phyloP scores from a whole-genome alignment of 1,140 invertebrate genomes.

The Marisa cornuarietis region DNA sequence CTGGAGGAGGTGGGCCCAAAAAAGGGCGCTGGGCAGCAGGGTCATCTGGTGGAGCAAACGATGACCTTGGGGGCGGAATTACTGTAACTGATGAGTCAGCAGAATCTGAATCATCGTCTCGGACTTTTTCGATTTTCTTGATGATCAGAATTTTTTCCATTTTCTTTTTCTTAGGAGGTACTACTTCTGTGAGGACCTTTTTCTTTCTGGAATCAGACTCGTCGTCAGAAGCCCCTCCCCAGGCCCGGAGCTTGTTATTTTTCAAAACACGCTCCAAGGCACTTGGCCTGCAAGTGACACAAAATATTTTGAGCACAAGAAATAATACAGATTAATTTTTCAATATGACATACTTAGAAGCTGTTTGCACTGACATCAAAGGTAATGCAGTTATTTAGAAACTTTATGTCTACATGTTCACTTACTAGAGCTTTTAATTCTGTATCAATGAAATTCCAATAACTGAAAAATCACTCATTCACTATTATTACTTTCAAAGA shows the following conservation, averaged over 20 bases:
- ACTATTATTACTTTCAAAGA: too few relatives aligned
- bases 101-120: slow-evolving; percentile 9
- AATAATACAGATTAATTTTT: too few relatives aligned
- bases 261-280: slow-evolving; percentile 17
- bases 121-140: background rate
- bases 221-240: slow-evolving; percentile 15
- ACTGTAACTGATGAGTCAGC: slow-evolving; percentile 18
- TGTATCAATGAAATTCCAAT: too few relatives aligned
- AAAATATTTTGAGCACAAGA: too few relatives aligned
- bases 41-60: slow-evolving; percentile 22
- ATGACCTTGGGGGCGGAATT: slow-evolving; percentile 16
- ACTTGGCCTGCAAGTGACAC: background rate
- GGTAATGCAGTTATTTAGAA: too few relatives aligned
- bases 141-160: slow-evolving; percentile 17
- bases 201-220: background rate
- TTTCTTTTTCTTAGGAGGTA: background rate
- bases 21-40: slow-evolving; percentile 3
- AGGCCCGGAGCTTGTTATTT: slow-evolving; percentile 14
- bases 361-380: too few relatives aligned
- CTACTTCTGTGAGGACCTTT: background rate
- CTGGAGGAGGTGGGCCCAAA: slow-evolving; percentile 1
- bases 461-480: too few relatives aligned
- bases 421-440: too few relatives aligned
- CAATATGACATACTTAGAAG: too few relatives aligned
- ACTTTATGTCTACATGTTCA: too few relatives aligned